Conservation (phyloP, 2,113 vertebrate species). For the Phrynocephalus versicolor region DNA sequence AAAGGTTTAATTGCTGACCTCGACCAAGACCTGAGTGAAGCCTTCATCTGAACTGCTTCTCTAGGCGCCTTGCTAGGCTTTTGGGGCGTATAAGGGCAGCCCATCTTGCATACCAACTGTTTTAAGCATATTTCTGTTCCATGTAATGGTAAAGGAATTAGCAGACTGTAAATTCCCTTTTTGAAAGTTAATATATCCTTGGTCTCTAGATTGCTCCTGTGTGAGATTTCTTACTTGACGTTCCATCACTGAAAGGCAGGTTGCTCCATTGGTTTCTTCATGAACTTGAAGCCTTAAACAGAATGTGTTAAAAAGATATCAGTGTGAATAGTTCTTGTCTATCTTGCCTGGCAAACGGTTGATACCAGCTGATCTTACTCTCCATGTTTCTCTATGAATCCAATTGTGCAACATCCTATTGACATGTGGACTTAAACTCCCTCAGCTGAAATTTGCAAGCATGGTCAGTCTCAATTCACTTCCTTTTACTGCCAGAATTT, state of each 20-base stretch:
- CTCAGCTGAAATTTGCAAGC: too few relatives aligned
- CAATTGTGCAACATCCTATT: too few relatives aligned
- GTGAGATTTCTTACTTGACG: neutral
- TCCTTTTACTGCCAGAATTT: too few relatives aligned
- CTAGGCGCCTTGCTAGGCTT: neutral
- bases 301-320: neutral
- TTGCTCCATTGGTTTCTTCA: neutral
- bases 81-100: neutral
- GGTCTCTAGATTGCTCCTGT: neutral
- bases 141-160: neutral
- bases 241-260: neutral
- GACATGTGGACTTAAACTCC: too few relatives aligned
- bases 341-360: neutral
- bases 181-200: constrained; percentile 7
- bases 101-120: neutral
- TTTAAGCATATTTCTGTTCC: neutral
- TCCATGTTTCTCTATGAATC: neutral
- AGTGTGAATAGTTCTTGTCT: neutral
- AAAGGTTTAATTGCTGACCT: constrained; percentile 17
- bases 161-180: neutral
- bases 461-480: too few relatives aligned
- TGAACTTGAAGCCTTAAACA: neutral
- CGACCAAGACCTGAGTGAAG: neutral
- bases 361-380: neutral
- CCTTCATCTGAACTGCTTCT: neutral